A percentile compares a stretch with the other conserved stretches of the same genome.
Conservation (phyloP, 2,797 vertebrate species). For the Esox masquinongy region DNA sequence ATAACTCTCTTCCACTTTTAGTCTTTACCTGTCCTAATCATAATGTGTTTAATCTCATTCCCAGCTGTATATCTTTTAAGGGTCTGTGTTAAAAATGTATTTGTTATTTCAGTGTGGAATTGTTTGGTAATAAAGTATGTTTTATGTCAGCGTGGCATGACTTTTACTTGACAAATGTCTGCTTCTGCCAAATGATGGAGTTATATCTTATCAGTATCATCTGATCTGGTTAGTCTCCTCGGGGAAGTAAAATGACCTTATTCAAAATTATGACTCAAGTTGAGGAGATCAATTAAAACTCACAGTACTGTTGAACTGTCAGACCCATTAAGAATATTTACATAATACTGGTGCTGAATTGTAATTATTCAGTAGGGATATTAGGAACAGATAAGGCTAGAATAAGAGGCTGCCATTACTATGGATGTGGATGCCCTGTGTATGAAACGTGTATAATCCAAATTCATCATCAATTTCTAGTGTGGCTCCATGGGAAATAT, state of each 20-base stretch:
- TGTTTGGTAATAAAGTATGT: background rate
- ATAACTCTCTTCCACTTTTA: too few relatives aligned
- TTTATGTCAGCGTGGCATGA: background rate
- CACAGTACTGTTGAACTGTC: conserved; percentile 88
- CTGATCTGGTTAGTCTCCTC: background rate
- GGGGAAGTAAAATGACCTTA: background rate
- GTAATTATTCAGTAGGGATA: conserved; percentile 78
- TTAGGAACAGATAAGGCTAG: conserved; percentile 15
- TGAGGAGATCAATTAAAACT: conserved; percentile 55
- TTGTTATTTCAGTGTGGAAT: too few relatives aligned
- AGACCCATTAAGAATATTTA: conserved; percentile 84
- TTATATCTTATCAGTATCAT: background rate
- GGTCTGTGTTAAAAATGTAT: background rate
- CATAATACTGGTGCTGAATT: conserved; percentile 82
- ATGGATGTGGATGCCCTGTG: background rate
- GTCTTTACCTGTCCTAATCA: background rate
- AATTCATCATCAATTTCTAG: background rate
- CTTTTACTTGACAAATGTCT: background rate
- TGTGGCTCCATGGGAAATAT: background rate
- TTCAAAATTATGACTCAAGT: background rate
- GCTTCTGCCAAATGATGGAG: background rate
- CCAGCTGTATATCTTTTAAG: background rate
- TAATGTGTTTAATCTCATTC: background rate
- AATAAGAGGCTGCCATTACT: background rate
- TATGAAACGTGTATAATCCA: background rate